Base-by-base conservation (phyloP, 2,113 vertebrate species). In the Raja brachyura region DNA sequence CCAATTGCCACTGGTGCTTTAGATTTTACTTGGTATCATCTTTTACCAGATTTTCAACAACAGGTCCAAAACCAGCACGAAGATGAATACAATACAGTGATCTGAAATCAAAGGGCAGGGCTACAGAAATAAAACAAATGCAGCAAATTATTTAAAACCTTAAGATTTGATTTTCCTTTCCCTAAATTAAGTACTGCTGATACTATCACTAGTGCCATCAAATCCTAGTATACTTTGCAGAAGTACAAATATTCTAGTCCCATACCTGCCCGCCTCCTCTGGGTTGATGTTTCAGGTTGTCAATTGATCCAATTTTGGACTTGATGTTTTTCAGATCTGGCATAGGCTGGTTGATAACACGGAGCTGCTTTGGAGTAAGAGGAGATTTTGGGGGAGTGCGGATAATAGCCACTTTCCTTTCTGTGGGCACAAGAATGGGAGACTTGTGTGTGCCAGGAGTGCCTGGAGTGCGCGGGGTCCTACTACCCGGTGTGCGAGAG, bases 391-490 rank as follows among this genome's bases (percentile, higher is more conserved):
- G 98, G 93, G 98, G 98, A 48, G 98, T 99, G 74, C 98, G 97
- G 93, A 99, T 98, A 94, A 99, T 97, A 11, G 98, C 98, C n/a
- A 98, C 97, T 95, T 98, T 99, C 96, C 98, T 98, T 96, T 99
- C 98, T 94, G 97, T 97, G 94, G 97, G 97, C 93, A 98, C 96
- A 94, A 98, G 95, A 94, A 98, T 98, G 94, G 97, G 97, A 94
- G 98, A 98, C 94, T 97, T 98, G 93, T 98, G 98, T 0, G 98
- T 99, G 70, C 98, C 97, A n/a, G 97, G 98, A 92, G 98, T 98
- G 93, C 98, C 98, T 0, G 98, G 98, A 48, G 98, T 99, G 94
- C 98, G 97, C 0, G 97, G 96, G 90, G 97, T 97, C 94, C 97
- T 97, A 94, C 97, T 98, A 94, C 98, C 98, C 0, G 98, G 98